Evolutionary conservation across 35 echinoderm and acorn worm genomes (phyloP).

Genomic region (Nesometra sesokonis): DNA sequence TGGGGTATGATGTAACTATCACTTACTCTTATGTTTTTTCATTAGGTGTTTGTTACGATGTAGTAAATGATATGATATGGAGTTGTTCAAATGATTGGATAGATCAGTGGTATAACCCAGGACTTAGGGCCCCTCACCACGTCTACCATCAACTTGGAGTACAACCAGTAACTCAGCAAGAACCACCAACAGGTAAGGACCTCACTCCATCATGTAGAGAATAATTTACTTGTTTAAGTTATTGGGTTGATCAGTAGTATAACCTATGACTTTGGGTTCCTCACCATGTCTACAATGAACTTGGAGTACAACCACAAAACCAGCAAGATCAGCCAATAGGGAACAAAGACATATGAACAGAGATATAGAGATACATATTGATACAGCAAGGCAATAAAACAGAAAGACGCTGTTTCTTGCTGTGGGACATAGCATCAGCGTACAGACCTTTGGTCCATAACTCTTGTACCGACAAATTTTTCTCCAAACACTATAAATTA

Average conservation of each 20-base stretch:
- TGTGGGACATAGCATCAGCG: too few species aligned
- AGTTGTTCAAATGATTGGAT: constrained; percentile 59
- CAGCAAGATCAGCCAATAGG: background rate
- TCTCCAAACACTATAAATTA: too few species aligned
- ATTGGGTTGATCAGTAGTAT: constrained; percentile 57
- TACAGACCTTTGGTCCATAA: too few species aligned
- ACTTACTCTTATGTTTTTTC: background rate
- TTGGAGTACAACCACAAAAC: constrained; percentile 27
- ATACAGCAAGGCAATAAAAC: too few species aligned
- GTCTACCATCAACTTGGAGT: constrained; percentile 49
- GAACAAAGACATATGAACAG: too few species aligned
- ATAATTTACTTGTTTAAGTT: constrained; percentile 30
- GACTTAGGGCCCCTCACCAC: constrained; percentile 50
- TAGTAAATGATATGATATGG: constrained; percentile 55
- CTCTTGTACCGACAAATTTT: too few species aligned
- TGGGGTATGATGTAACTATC: too few species aligned
- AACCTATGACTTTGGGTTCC: constrained; percentile 44
- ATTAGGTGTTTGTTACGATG: constrained; percentile 64
- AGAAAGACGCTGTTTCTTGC: too few species aligned
- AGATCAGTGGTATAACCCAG: constrained; percentile 60
- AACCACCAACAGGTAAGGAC: background rate
- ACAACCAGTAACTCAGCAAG: background rate
- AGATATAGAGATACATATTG: too few species aligned
- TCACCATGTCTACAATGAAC: constrained; percentile 45
- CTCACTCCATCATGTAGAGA: too few species aligned